These are phyloP conservation scores for Talpa occidentalis DNA, from an alignment of 2,113 vertebrate genomes.

Conservation along the genomic window DNA sequence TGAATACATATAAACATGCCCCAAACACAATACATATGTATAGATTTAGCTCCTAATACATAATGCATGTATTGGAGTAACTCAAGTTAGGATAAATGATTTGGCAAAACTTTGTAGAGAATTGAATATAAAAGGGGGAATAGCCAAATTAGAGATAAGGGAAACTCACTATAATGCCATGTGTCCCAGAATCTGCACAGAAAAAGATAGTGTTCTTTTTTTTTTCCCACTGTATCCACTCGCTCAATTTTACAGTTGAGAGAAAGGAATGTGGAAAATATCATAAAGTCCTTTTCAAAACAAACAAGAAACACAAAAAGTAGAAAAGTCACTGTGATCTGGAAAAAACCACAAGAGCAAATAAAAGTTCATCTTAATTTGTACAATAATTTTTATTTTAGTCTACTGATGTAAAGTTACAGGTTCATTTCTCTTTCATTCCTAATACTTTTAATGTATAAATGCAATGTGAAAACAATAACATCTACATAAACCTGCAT, in stretches of 20 bases:
- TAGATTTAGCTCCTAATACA: neutral
- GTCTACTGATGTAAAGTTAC: conserved; percentile 57
- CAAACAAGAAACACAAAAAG: neutral
- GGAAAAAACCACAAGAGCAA: neutral
- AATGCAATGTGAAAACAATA: conserved; percentile 75
- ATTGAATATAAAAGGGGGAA: neutral
- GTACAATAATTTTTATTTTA: conserved; percentile 43
- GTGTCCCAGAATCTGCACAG: neutral
- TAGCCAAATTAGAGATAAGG: neutral
- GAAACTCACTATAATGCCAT: neutral
- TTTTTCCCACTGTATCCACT: neutral
- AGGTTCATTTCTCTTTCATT: conserved; percentile 55
- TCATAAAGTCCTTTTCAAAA: neutral
- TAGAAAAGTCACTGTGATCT: neutral
- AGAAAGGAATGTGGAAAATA: neutral
- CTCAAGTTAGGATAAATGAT: neutral
- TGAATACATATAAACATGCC: neutral
- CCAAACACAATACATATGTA: neutral
- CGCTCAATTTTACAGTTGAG: neutral
- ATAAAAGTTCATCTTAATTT: conserved; percentile 27
- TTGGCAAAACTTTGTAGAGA: neutral
- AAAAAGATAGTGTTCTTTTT: neutral
- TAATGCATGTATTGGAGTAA: neutral
- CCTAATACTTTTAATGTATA: conserved; percentile 75
- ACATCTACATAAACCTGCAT: conserved; percentile 75